These are phyloP conservation scores for Parochlus steinenii DNA, from an alignment of 2,888 invertebrate species.

Conservation along the genomic window DNA sequence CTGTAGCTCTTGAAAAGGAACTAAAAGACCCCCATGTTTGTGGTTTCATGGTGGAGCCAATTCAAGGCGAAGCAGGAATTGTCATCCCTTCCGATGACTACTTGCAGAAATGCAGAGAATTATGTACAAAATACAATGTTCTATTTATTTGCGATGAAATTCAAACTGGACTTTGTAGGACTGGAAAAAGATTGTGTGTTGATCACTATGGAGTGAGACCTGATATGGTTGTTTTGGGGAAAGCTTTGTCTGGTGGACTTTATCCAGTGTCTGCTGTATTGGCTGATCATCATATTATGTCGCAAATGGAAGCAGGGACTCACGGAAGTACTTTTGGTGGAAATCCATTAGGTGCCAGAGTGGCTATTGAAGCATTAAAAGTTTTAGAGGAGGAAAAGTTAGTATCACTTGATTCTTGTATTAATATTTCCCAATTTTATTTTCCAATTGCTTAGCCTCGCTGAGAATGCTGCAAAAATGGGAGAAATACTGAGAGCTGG, in stretches of 20 bases:
- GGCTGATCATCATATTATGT: constrained; percentile 71
- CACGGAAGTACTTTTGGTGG: constrained; percentile 98
- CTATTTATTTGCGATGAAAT: constrained; percentile 93
- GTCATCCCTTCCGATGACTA: constrained; percentile 78
- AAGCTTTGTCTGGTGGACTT: constrained; percentile 84
- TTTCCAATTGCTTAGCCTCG: too few relatives aligned
- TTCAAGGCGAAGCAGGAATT: constrained; percentile 94
- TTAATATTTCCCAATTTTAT: too few relatives aligned
- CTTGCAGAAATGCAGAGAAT: constrained; percentile 56
- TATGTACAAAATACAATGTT: constrained; percentile 80
- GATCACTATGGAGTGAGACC: constrained; percentile 79
- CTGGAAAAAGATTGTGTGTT: constrained; percentile 71
- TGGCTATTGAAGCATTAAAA: constrained; percentile 73
- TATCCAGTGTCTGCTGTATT: constrained; percentile 82
- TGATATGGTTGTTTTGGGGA: constrained; percentile 80
- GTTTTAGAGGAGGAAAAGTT: constrained; percentile 80
- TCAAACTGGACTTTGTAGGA: constrained; percentile 83
- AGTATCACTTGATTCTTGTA: too few relatives aligned
- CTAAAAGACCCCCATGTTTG: constrained; percentile 68
- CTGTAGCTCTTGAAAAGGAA: constrained; percentile 58
- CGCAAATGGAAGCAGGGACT: constrained; percentile 52
- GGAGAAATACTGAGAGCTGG: constrained; percentile 57
- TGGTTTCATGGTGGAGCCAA: constrained; percentile 95
- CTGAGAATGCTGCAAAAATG: constrained; percentile 65
- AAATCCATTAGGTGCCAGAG: constrained; percentile 77